phyloP scores from a whole-genome alignment of 2,797 vertebrate species.

The Poecile montanus region DNA sequence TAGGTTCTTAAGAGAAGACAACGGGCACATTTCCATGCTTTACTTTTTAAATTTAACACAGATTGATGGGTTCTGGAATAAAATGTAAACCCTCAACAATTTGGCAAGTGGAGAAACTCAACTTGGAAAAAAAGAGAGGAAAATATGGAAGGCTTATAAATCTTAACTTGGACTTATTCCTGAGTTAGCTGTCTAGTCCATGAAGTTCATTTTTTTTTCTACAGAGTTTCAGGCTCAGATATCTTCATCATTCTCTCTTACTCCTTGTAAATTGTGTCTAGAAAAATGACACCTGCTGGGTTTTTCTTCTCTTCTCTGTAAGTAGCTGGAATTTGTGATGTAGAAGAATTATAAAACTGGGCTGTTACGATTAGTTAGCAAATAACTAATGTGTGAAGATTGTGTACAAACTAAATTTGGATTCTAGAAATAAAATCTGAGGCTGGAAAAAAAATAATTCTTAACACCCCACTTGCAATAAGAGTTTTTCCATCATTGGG shows the following conservation, averaged over 20 bases:
- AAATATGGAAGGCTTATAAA: slow-evolving; percentile 74
- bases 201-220: slow-evolving; percentile 74
- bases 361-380: neutral
- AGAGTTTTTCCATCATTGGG: neutral
- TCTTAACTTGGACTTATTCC: slow-evolving; percentile 65
- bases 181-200: slow-evolving; percentile 39
- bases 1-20: slow-evolving; percentile 35
- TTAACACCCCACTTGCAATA: neutral
- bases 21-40: slow-evolving; percentile 64
- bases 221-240: slow-evolving; percentile 67
- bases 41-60: slow-evolving; percentile 68
- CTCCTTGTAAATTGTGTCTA: slow-evolving; percentile 67
- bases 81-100: slow-evolving; percentile 71
- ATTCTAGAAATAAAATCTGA: slow-evolving; percentile 2
- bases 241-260: slow-evolving; percentile 62
- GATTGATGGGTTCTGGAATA: slow-evolving; percentile 68
- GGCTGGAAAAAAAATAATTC: neutral
- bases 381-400: neutral
- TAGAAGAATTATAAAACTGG: neutral
- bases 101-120: slow-evolving; percentile 53
- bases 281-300: slow-evolving; percentile 79
- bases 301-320: slow-evolving; percentile 72
- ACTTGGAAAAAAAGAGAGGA: slow-evolving; percentile 67
- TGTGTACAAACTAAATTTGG: neutral
- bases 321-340: neutral